A percentile compares a stretch with the other conserved stretches of the same genome.
Evolutionary conservation across 2,113 vertebrate genomes (phyloP).

Genomic region (Bolborhynchus lineola): DNA sequence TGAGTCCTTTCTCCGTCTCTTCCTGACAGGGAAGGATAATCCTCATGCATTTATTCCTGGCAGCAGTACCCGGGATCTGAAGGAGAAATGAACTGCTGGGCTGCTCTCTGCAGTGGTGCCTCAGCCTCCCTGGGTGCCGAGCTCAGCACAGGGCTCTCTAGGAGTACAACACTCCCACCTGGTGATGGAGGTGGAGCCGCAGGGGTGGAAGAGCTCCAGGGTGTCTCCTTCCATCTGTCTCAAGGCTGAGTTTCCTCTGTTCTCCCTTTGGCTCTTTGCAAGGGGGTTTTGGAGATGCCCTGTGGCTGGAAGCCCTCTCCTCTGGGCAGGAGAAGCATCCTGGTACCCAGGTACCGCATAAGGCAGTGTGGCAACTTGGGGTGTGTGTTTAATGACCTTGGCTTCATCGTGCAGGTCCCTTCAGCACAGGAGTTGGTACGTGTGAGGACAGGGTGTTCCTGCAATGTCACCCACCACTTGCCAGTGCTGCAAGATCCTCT

Average conservation of each 20-base stretch:
- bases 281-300: not conserved
- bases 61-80: not conserved
- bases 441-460: not conserved
- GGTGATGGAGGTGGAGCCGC: conserved; percentile 50
- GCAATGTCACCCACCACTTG: not conserved
- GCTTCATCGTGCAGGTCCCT: not conserved
- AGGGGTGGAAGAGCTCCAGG: not conserved
- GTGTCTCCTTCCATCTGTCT: not conserved
- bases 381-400: fast-evolving
- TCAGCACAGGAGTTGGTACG: fast-evolving
- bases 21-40: conserved; percentile 49
- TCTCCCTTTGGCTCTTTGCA: not conserved
- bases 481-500: not conserved
- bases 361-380: not conserved
- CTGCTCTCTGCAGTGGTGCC: not conserved
- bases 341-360: fast-evolving
- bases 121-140: not conserved
- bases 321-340: not conserved
- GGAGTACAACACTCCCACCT: conserved; percentile 69
- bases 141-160: not conserved
- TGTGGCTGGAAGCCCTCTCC: not conserved
- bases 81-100: conserved; percentile 42
- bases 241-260: not conserved
- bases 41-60: conserved; percentile 67
- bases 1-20: conserved; percentile 4